These are phyloP conservation scores for Drosophila borealis DNA, from an alignment of 2,888 invertebrate genomes.

Conservation along the genomic window DNA sequence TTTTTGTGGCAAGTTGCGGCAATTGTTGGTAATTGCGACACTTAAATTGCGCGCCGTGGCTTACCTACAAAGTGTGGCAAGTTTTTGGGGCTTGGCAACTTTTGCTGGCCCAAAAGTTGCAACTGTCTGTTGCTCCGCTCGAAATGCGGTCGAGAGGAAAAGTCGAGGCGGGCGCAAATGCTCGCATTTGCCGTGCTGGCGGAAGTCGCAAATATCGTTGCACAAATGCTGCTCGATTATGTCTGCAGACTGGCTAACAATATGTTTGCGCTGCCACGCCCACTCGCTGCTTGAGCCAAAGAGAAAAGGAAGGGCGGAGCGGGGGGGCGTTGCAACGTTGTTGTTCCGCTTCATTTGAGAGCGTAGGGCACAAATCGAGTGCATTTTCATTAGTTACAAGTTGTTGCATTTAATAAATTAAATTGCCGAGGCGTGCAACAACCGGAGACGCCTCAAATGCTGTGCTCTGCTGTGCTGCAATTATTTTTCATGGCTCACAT, in stretches of 20 bases:
- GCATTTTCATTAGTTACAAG: conserved; percentile 76
- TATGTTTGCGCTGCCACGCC: conserved; percentile 18
- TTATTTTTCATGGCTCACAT: conserved; percentile 45
- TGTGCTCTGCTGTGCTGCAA: conserved; percentile 25
- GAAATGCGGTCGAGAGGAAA: conserved; percentile 33
- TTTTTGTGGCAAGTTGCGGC: conserved; percentile 34
- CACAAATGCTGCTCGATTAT: conserved; percentile 21
- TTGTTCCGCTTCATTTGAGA: conserved; percentile 70
- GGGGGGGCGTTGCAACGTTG: conserved; percentile 19
- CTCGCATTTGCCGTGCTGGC: conserved; percentile 20
- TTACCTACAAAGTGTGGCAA: conserved; percentile 26
- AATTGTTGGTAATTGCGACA: conserved; percentile 68
- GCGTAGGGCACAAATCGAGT: conserved; percentile 66
- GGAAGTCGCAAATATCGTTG: conserved; percentile 28
- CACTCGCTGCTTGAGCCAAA: conserved; percentile 5
- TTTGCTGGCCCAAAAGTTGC: conserved; percentile 7
- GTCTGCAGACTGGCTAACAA: conserved; percentile 25
- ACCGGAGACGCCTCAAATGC: conserved; percentile 30
- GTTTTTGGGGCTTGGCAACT: conserved; percentile 10
- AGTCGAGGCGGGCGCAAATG: conserved; percentile 13
- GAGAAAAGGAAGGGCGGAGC: background rate
- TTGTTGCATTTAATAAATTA: conserved; percentile 76
- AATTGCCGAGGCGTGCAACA: conserved; percentile 54
- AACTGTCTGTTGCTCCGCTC: conserved; percentile 13
- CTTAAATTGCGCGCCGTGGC: conserved; percentile 41